phyloP scores from a whole-genome alignment of 2,797 vertebrate genomes.

The Ispidina picta region DNA sequence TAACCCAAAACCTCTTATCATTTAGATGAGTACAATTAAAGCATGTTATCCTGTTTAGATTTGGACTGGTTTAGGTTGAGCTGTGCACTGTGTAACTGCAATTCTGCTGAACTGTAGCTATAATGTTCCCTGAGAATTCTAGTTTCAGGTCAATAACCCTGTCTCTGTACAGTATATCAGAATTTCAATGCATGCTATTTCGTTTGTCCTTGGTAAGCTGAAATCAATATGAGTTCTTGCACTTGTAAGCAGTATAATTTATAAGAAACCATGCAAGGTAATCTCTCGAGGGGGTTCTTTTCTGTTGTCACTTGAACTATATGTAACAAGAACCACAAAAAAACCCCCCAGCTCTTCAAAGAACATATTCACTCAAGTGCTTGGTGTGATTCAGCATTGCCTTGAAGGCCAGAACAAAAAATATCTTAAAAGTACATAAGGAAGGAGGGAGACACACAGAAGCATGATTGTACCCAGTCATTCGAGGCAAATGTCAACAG shows the following conservation, averaged over 20 bases:
- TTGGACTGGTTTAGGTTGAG: background rate
- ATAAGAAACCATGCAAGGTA: background rate
- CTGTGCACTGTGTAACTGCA: background rate
- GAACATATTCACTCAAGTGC: background rate
- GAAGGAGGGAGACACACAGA: background rate
- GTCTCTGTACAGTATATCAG: background rate
- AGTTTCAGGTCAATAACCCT: background rate
- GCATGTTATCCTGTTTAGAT: background rate
- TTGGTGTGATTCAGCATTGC: background rate
- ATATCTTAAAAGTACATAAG: background rate
- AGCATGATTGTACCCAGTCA: constrained; percentile 19
- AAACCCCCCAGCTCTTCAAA: background rate
- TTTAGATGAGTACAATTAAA: background rate
- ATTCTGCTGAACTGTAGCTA: background rate
- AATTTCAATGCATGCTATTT: background rate
- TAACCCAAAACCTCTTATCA: background rate
- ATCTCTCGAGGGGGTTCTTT: background rate
- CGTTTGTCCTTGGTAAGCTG: background rate
- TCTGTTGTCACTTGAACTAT: constrained; percentile 19
- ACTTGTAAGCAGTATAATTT: background rate
- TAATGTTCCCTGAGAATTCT: background rate
- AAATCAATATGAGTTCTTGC: constrained; percentile 1
- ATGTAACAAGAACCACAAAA: constrained; percentile 19
- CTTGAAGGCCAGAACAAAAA: background rate
- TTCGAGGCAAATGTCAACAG: constrained; percentile 40